Percentiles rank a stretch among this genome's conserved stretches.
Conservation (phyloP, 2,113 vertebrate genomes). For the Aythya baeri region DNA sequence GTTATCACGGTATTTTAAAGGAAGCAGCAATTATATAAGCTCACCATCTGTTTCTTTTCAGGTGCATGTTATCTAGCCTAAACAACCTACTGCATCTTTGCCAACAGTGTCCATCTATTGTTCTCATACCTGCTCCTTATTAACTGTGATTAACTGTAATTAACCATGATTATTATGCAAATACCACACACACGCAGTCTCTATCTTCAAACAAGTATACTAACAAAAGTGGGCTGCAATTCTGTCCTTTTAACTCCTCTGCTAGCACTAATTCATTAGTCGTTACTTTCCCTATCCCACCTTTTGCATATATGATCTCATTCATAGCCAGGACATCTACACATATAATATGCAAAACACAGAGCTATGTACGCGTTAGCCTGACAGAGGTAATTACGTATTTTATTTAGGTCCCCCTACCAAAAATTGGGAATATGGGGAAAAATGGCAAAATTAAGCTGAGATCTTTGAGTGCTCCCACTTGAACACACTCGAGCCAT, state of each 20-base stretch:
- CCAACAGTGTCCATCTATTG: not conserved
- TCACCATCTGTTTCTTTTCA: not conserved
- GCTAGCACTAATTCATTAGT: not conserved
- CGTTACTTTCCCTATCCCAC: not conserved
- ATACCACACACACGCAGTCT: not conserved
- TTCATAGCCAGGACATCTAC: not conserved
- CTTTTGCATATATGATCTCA: not conserved
- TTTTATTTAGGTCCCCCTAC: not conserved
- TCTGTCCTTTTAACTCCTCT: not conserved
- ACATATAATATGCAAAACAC: not conserved
- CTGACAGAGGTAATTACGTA: not conserved
- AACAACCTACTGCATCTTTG: not conserved
- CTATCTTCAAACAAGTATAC: not conserved
- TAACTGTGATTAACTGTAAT: not conserved
- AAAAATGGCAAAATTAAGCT: not conserved
- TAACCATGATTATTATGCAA: not conserved
- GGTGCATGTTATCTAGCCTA: not conserved
- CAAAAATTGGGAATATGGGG: not conserved
- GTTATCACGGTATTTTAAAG: not conserved
- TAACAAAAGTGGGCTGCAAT: not conserved
- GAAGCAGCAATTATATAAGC: not conserved
- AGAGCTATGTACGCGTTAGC: not conserved
- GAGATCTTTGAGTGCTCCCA: not conserved
- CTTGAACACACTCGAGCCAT: not conserved
- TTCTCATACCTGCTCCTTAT: not conserved